These are phyloP conservation scores for Smittia aterrima DNA, from an alignment of 2,888 invertebrate species.

Conservation along the genomic window DNA sequence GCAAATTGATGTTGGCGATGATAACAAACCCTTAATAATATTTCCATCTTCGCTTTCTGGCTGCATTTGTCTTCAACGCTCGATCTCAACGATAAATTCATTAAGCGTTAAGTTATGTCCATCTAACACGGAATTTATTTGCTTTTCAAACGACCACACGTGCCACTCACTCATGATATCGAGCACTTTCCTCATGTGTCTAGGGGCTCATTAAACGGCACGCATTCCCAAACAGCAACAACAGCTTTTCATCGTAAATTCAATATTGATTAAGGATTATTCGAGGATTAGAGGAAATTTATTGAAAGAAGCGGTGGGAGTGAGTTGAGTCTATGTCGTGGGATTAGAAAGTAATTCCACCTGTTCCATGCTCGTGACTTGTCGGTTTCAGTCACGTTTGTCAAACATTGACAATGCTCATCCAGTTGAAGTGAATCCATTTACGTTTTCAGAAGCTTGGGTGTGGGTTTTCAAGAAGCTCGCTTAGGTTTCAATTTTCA, in stretches of 20 bases:
- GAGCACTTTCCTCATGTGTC: neutral
- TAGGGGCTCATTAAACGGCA: neutral
- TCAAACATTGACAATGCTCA: neutral
- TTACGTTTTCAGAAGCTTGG: too few species aligned
- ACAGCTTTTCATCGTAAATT: neutral
- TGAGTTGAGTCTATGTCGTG: neutral
- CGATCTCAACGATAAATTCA: neutral
- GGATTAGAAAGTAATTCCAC: neutral
- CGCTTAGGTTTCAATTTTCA: too few species aligned
- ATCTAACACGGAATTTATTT: neutral
- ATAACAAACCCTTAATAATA: neutral
- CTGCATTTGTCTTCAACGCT: neutral
- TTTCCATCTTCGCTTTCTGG: neutral
- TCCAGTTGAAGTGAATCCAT: too few species aligned
- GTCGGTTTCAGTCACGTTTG: neutral
- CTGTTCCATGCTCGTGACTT: neutral
- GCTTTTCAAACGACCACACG: neutral
- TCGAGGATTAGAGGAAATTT: neutral
- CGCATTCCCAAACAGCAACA: neutral
- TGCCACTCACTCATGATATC: neutral
- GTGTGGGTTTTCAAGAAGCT: too few species aligned
- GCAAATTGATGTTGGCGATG: neutral
- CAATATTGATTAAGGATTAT: constrained; percentile 17
- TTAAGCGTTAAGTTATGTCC: neutral
- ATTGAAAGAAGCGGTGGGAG: neutral